phyloP scores from a whole-genome alignment of 2,888 invertebrate species.

The Drepanosiphum platanoidis region DNA sequence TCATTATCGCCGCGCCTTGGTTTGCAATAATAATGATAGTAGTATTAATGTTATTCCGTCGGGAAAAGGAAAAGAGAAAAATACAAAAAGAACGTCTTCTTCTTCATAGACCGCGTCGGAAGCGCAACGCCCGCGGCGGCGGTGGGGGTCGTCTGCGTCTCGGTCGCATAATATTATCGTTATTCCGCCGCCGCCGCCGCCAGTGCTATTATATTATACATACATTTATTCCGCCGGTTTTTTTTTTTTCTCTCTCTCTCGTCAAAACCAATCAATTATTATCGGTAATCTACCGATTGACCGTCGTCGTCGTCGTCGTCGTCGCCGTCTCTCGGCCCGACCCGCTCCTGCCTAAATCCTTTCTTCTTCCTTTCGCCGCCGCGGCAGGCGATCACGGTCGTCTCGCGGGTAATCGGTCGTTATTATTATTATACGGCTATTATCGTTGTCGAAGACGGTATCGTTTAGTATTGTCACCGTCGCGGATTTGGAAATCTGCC shows the following conservation, averaged over 20 bases:
- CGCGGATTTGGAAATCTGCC: neutral
- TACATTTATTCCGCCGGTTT: neutral
- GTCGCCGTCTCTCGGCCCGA: too few relatives aligned
- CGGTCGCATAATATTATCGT: neutral
- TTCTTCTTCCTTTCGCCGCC: neutral
- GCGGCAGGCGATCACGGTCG: neutral
- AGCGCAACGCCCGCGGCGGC: neutral
- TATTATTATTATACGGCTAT: neutral
- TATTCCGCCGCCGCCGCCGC: neutral
- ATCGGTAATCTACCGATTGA: neutral
- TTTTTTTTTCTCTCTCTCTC: neutral
- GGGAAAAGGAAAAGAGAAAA: too few relatives aligned
- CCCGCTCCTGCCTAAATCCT: too few relatives aligned
- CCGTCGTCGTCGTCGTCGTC: too few relatives aligned
- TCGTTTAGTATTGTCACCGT: neutral
- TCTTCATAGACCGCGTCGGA: too few relatives aligned
- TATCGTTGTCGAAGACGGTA: too few relatives aligned
- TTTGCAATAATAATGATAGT: too few relatives aligned
- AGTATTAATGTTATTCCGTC: too few relatives aligned
- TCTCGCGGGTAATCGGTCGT: neutral
- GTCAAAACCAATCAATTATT: constrained; percentile 1
- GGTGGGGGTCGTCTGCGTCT: neutral
- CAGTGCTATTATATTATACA: too few relatives aligned
- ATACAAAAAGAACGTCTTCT: too few relatives aligned
- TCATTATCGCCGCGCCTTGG: too few relatives aligned